phyloP scores from a whole-genome alignment of 2,113 vertebrate species.

The Equus quagga region DNA sequence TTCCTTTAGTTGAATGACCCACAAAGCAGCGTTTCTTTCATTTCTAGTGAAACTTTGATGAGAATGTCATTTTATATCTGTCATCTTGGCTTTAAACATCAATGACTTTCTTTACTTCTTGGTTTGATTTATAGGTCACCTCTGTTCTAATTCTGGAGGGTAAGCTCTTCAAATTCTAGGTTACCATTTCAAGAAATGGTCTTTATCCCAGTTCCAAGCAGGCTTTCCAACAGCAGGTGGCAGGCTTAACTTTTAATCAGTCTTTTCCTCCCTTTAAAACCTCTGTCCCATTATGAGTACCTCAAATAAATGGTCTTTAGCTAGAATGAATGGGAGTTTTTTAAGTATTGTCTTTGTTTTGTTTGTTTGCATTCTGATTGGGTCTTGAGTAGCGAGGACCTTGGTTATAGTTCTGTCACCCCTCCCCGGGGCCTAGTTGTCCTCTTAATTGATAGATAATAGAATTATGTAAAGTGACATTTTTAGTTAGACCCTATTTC shows the following conservation, averaged over 20 bases:
- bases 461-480: neutral
- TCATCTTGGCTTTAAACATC: neutral
- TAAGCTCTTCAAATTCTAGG: constrained; percentile 49
- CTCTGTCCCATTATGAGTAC: neutral
- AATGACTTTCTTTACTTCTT: constrained; percentile 30
- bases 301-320: constrained; percentile 12
- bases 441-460: constrained; percentile 65
- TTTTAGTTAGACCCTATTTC: neutral
- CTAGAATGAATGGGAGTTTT: neutral
- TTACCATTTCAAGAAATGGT: constrained; percentile 57
- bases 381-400: neutral
- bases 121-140: neutral
- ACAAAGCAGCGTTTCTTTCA: constrained; percentile 9
- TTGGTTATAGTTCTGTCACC: neutral
- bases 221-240: constrained; percentile 64
- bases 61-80: neutral
- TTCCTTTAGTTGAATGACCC: neutral
- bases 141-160: constrained; percentile 7
- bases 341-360: neutral
- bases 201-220: constrained; percentile 48
- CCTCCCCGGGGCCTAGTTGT: constrained; percentile 33
- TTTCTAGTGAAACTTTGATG: constrained; percentile 51
- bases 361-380: neutral
- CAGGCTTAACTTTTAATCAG: constrained; percentile 66
- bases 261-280: constrained; percentile 8